Base-by-base conservation (phyloP, 2,888 invertebrate species). In the Lepidonotus clava region DNA sequence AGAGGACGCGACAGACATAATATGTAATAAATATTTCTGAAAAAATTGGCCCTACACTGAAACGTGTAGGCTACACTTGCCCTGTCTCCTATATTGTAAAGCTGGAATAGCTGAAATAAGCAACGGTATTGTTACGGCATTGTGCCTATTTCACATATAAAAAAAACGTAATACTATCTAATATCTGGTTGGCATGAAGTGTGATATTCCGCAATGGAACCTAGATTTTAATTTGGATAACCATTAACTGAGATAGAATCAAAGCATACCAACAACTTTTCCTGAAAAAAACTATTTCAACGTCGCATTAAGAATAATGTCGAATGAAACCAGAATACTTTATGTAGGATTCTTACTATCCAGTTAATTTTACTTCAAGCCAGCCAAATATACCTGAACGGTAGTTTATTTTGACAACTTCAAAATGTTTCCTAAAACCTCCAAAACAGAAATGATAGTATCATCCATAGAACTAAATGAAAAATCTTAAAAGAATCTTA, bases 51-150 rank as follows among this genome's bases (percentile, higher is more conserved):
- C 61, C 61, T 28, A 61, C 61, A 61, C 61, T 61, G 28, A 18
- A 24, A 28, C 2, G 83, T 83, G 83, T 51, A 83, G 83, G 53
- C 83, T 83, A 51, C 11, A 83, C 83, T 51, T 53, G 56, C 56
- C 76, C 76, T 76, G 76, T 76, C 76, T 76, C 76, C 76, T 76
- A 76, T 40, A 76, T 36, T 76, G 76, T 40, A 76, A 76, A 40
- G 76, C 76, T 76, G 76, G 38, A 76, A 76, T 40, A 40, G 76
- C 76, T 76, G 76, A 76, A 76, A 76, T 38, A 76, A 40, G 76
- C 76, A 76, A 76, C 24, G n/a, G 61, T 32, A 61, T 4, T 76
- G 41, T 76, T 41, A 76, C 40, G 36, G n/a, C 36, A 41, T 76
- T 14, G 34, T n/a, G 71, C 38, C 4, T 8, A 71, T 4, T 4